Evolutionary conservation across 2,113 vertebrate species (phyloP).

Genomic region (Puntigrus tetrazona): DNA sequence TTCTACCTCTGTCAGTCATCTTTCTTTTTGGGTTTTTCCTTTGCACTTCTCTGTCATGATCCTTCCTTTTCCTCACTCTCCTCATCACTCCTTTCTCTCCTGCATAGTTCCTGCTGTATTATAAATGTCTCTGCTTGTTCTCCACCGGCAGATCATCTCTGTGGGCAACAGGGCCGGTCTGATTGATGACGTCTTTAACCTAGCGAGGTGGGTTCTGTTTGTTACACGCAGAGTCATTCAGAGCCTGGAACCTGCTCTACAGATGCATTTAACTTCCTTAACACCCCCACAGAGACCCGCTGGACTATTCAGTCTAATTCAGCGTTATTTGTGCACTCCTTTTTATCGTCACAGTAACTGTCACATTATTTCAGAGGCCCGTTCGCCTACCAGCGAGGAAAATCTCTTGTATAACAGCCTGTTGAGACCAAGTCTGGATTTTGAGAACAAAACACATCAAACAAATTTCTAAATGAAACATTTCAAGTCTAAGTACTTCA

Average conservation of each 20-base stretch:
- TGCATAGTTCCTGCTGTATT: neutral
- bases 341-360: neutral
- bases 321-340: neutral
- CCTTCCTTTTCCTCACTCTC: neutral
- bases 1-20: neutral
- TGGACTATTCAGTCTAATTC: neutral
- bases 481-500: neutral
- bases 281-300: neutral
- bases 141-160: conserved; percentile 84
- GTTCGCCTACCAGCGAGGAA: neutral
- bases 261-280: neutral
- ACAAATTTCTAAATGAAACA: neutral
- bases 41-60: neutral
- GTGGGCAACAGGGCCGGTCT: conserved; percentile 94
- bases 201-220: conserved; percentile 86
- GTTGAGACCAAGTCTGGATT: neutral
- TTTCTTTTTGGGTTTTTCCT: neutral
- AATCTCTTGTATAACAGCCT: neutral
- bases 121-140: conserved; percentile 42
- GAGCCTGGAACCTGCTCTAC: neutral
- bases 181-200: conserved; percentile 95
- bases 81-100: neutral
- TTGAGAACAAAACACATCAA: neutral
- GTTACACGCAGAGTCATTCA: neutral
- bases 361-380: neutral